Percentiles rank a stretch among this genome's conserved stretches.
These are phyloP conservation scores for Hybos culiciformis DNA, from an alignment of 2,888 invertebrate genomes.

Conservation along the genomic window DNA sequence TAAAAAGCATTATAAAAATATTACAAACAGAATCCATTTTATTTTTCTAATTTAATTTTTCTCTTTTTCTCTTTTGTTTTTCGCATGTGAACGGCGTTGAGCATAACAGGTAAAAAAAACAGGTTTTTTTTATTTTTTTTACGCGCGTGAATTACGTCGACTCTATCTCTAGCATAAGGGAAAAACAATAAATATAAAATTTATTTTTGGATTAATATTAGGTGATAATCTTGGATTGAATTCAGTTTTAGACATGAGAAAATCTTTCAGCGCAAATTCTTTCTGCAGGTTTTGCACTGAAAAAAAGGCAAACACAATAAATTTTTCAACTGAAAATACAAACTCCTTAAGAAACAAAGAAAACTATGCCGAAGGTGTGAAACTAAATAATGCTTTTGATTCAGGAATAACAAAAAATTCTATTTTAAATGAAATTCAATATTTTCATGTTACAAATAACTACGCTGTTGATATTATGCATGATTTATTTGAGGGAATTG, in stretches of 20 bases:
- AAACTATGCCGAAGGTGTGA: slow-evolving; percentile 4
- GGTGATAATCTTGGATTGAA: slow-evolving; percentile 6
- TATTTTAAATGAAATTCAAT: slow-evolving; percentile 7
- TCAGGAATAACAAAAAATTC: slow-evolving; percentile 6
- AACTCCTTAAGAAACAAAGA: slow-evolving; percentile 1
- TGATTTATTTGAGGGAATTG: slow-evolving; percentile 10
- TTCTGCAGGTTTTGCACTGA: slow-evolving; percentile 9
- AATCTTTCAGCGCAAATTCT: slow-evolving; percentile 6
- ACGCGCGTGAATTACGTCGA: too few relatives aligned
- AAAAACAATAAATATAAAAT: neutral
- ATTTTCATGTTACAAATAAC: slow-evolving; percentile 11
- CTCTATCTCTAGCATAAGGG: too few relatives aligned
- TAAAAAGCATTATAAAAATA: too few relatives aligned
- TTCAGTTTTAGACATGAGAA: slow-evolving; percentile 4
- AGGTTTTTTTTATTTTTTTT: too few relatives aligned
- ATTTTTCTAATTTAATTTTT: too few relatives aligned
- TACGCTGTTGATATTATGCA: too few relatives aligned
- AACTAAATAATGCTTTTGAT: neutral
- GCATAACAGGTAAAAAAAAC: too few relatives aligned
- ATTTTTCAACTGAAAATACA: slow-evolving; percentile 4
- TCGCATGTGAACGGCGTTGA: too few relatives aligned
- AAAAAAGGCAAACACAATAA: neutral
- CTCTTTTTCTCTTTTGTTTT: too few relatives aligned
- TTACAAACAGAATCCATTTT: too few relatives aligned
- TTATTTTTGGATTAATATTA: slow-evolving; percentile 4